A percentile compares a stretch with the other conserved stretches of the same genome.
Evolutionary conservation across 2,888 invertebrate genomes (phyloP).

Genomic region (Vannuccia rotundouncinata): DNA sequence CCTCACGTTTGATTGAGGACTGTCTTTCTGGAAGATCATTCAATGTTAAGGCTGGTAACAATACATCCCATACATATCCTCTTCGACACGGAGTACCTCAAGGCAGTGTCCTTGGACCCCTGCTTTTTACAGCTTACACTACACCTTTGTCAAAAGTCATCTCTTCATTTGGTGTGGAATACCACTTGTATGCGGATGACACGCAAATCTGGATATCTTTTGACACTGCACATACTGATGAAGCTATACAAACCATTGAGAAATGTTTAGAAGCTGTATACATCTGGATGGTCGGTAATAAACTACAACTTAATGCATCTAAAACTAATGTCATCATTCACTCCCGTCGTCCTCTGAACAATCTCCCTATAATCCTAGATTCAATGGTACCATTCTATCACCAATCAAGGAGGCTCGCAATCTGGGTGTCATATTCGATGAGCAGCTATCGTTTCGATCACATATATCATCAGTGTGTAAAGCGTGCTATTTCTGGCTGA

Average conservation of each 20-base stretch:
- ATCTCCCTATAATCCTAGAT: too few species aligned
- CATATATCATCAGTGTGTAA: too few species aligned
- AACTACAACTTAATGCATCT: too few species aligned
- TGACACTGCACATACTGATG: conserved; percentile 26
- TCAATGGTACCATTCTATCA: too few species aligned
- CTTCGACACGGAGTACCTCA: conserved; percentile 26
- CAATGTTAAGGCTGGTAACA: conserved; percentile 24
- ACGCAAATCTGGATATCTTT: conserved; percentile 22
- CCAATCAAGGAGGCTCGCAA: too few species aligned
- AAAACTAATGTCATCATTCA: too few species aligned
- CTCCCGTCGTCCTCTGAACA: too few species aligned
- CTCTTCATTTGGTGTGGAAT: conserved; percentile 26
- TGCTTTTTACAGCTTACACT: conserved; percentile 26
- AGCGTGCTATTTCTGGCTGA: too few species aligned
- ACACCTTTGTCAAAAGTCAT: conserved; percentile 26
- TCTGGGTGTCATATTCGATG: too few species aligned
- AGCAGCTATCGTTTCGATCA: too few species aligned
- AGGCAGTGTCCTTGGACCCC: conserved; percentile 24
- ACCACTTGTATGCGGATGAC: conserved; percentile 26
- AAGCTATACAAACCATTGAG: conserved; percentile 26
- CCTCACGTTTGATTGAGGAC: conserved; percentile 20
- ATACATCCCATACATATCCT: conserved; percentile 24
- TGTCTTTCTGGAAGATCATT: conserved; percentile 24
- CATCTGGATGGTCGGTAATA: too few species aligned
- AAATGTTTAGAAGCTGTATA: conserved; percentile 26